Conservation (phyloP, 2,888 invertebrate genomes). For the Drosophila formosana region DNA sequence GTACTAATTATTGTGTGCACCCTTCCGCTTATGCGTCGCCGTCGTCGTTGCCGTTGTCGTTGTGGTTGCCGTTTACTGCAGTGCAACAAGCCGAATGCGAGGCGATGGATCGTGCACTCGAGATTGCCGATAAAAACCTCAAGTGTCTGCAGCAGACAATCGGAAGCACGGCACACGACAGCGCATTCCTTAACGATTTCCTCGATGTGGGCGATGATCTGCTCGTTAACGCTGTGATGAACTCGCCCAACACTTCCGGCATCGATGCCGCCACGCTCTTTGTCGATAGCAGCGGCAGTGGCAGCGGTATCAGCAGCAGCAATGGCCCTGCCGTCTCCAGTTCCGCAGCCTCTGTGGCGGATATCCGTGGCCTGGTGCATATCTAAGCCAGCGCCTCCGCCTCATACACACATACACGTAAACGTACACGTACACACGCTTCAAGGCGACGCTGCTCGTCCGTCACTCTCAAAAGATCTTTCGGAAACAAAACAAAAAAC, state of each 20-base stretch:
- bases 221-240: slow-evolving; percentile 81
- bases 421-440: slow-evolving; percentile 8
- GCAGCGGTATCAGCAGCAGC: slow-evolving; percentile 60
- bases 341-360: slow-evolving; percentile 60
- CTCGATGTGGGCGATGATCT: slow-evolving; percentile 84
- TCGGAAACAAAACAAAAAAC: slow-evolving; percentile 6
- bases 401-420: slow-evolving; percentile 9
- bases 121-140: slow-evolving; percentile 91
- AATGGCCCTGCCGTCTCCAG: slow-evolving; percentile 54
- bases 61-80: slow-evolving; percentile 53
- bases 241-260: slow-evolving; percentile 82
- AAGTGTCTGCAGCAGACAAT: slow-evolving; percentile 89
- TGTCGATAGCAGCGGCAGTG: slow-evolving; percentile 77
- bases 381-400: slow-evolving; percentile 70
- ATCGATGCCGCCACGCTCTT: slow-evolving; percentile 82
- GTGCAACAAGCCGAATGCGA: slow-evolving; percentile 92
- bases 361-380: slow-evolving; percentile 84
- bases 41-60: slow-evolving; percentile 19
- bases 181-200: slow-evolving; percentile 83
- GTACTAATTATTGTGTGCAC: slow-evolving; percentile 77
- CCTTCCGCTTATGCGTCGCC: slow-evolving; percentile 47
- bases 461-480: slow-evolving; percentile 45
- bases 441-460: slow-evolving; percentile 27
- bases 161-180: slow-evolving; percentile 76
- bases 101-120: slow-evolving; percentile 93